phyloP scores from a whole-genome alignment of 2,797 vertebrate species.

The Enteromius viviparus region DNA sequence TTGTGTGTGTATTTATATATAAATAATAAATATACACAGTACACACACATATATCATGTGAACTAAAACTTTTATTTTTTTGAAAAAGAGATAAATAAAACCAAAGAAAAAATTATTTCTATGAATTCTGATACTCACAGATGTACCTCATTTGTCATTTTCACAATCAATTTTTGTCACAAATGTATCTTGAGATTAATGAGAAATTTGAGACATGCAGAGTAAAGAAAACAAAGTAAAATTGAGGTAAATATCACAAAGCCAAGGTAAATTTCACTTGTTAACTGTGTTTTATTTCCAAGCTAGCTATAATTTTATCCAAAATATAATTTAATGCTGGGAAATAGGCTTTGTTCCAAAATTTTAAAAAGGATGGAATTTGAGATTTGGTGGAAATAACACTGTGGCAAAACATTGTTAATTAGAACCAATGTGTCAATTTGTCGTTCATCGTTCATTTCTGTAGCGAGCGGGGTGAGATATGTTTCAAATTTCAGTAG shows the following conservation, averaged over 20 bases:
- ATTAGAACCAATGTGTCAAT: not conserved
- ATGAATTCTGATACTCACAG: not conserved
- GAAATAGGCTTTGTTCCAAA: not conserved
- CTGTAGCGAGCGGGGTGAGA: not conserved
- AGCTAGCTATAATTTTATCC: no score
- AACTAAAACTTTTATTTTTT: no score
- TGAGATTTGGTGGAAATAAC: not conserved
- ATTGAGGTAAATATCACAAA: not conserved
- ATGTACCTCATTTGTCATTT: not conserved
- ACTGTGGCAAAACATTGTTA: not conserved
- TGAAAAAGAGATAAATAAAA: not conserved
- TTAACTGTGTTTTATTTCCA: not conserved
- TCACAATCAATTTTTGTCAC: not conserved
- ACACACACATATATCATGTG: no score
- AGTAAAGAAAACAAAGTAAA: not conserved
- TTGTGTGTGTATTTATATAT: no score
- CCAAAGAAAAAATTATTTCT: not conserved
- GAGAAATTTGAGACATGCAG: not conserved
- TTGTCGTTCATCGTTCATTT: not conserved
- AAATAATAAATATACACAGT: no score
- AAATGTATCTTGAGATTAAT: not conserved
- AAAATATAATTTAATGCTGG: not conserved
- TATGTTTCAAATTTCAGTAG: slow-evolving; percentile 12
- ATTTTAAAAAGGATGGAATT: not conserved
- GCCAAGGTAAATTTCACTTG: not conserved